A percentile compares a stretch with the other conserved stretches of the same genome.
phyloP scores from a whole-genome alignment of 1,140 invertebrate genomes.

The Euglossa dilemma region DNA sequence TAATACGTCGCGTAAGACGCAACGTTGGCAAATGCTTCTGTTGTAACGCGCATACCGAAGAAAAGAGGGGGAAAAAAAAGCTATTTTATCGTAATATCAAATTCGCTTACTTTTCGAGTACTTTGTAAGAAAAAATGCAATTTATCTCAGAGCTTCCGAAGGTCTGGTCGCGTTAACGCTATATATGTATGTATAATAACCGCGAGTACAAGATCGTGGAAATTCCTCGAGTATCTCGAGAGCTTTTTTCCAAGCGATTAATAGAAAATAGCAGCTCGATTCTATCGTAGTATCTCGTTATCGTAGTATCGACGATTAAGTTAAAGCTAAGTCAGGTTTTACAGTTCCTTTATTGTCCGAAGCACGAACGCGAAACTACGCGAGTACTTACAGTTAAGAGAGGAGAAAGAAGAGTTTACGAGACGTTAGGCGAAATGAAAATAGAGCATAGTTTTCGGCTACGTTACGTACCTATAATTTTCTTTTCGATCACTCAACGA shows the following conservation, averaged over 20 bases:
- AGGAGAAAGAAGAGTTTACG: neutral
- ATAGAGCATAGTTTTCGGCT: neutral
- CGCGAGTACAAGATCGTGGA: slow-evolving; percentile 11
- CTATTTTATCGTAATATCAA: slow-evolving; percentile 6
- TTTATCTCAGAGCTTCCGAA: neutral
- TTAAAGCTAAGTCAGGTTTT: neutral
- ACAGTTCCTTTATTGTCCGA: slow-evolving; percentile 49
- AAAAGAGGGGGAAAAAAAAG: neutral
- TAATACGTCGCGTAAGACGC: neutral
- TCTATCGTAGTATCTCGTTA: neutral
- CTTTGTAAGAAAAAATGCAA: neutral
- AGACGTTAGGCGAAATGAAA: neutral
- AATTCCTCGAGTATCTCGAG: neutral
- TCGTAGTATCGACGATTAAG: neutral
- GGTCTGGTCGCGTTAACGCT: neutral
- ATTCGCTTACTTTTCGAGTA: neutral
- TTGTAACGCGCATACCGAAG: neutral
- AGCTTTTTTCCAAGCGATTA: no score
- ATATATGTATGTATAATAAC: neutral
- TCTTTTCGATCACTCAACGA: neutral
- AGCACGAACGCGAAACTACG: neutral
- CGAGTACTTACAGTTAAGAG: neutral
- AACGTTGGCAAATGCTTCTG: neutral
- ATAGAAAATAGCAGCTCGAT: neutral
- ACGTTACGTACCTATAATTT: neutral